phyloP scores from a whole-genome alignment of 2,888 invertebrate species.

The Rugalucina vietnamica region DNA sequence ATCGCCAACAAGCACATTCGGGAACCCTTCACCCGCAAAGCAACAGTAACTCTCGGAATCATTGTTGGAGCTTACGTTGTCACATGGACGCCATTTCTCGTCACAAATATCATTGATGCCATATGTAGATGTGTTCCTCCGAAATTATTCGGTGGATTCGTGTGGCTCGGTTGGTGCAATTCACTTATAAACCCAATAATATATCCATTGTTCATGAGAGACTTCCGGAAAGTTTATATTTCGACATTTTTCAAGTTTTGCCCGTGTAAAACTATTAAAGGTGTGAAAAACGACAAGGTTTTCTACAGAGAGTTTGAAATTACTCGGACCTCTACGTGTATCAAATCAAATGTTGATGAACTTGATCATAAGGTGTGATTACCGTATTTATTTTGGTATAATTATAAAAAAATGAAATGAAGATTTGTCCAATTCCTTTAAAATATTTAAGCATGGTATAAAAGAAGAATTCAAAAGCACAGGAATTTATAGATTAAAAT shows the following conservation, averaged over 20 bases:
- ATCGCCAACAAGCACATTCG: constrained; percentile 72
- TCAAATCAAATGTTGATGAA: constrained; percentile 1
- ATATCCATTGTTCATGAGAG: constrained; percentile 78
- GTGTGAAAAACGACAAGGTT: constrained; percentile 40
- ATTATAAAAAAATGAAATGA: too few relatives aligned
- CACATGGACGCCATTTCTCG: constrained; percentile 78
- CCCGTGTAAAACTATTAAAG: constrained; percentile 50
- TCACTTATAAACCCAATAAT: constrained; percentile 78
- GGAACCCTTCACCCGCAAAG: constrained; percentile 78
- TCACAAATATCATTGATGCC: constrained; percentile 71
- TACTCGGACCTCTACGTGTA: not conserved
- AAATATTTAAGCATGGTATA: too few relatives aligned
- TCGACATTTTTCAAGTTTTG: constrained; percentile 63
- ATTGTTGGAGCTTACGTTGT: constrained; percentile 78
- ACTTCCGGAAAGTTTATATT: constrained; percentile 76
- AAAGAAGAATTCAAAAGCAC: too few relatives aligned
- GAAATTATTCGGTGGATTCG: constrained; percentile 70
- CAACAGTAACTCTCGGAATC: constrained; percentile 76
- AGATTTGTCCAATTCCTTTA: too few relatives aligned
- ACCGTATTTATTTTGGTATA: too few relatives aligned
- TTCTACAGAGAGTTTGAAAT: constrained; percentile 36
- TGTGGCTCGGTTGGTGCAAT: constrained; percentile 79
- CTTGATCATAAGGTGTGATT: constrained; percentile 2
- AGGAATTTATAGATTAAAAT: too few relatives aligned
- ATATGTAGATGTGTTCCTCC: constrained; percentile 72